Base-by-base conservation (phyloP, 2,888 invertebrate genomes). In the Lucinisca nassula region DNA sequence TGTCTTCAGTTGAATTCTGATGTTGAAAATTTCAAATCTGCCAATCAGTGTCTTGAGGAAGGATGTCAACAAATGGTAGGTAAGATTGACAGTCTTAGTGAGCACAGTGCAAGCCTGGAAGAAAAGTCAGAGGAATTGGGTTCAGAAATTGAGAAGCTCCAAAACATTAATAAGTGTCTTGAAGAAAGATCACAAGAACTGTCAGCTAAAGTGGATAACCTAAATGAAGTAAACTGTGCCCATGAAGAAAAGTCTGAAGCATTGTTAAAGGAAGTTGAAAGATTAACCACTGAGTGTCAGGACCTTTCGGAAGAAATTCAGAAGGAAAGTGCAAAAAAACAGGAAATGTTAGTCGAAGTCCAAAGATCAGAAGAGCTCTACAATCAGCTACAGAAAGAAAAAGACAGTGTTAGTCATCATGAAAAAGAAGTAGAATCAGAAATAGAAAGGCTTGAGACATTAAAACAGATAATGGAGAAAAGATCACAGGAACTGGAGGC, bases 51-150 rank as follows among this genome's bases (percentile, higher is more conserved):
- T 3, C 30, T n/a, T 45, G 38, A 78, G 37, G 27, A 35, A 21
- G 30, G 30, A 76, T 12, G 12, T 49, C 37, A 61, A 38, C 21
- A 8, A 17, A 10, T 67, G 30, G 35, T 17, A 67, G 17, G 12
- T 30, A 35, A 67, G 17, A 35, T 67, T 67, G 67, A 67, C 3
- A 35, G 35, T 2, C 21, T 85, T 32, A 85, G 51, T 76, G 83
- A 79, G 21, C 80, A 87, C 51, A 80, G 70, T 21, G 76, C 73
- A n/a, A 40, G 30, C 17, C 30, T 83, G 30, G 80, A 79, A 51
- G 32, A 74, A 3, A 82, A 87, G 24, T n/a, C 78, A 45, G 81
- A 86, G n/a, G 32, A 55, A 2, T 37, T 79, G 45, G 79, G 74
- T 45, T 37, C 27, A 49, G 82, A 79, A 38, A 79, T 51, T 45